Percentiles rank a stretch among this genome's conserved stretches.
These are phyloP conservation scores for Drosophila persimilis DNA, from an alignment of 1,140 invertebrate species.

Conservation along the genomic window DNA sequence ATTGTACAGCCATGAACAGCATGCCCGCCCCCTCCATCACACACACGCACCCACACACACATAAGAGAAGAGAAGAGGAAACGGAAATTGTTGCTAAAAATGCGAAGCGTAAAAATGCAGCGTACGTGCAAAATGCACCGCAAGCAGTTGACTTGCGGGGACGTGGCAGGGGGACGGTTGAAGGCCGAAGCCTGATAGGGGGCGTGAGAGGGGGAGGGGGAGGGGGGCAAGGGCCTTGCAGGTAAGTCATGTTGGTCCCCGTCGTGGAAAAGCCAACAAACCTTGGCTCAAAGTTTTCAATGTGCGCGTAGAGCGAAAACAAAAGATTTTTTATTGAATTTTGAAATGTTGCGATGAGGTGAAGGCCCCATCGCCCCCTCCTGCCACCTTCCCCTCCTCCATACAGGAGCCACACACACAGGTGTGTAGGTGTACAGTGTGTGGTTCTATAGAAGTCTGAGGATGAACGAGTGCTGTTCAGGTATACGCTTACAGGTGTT, in stretches of 20 bases:
- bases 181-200: not conserved
- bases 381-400: too few species aligned
- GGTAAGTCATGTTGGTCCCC: constrained; percentile 62
- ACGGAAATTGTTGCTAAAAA: constrained; percentile 67
- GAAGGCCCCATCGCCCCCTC: constrained; percentile 1
- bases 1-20: constrained; percentile 57
- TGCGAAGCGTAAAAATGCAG: constrained; percentile 65
- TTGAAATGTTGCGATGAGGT: constrained; percentile 61
- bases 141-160: constrained; percentile 43
- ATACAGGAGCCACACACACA: constrained; percentile 22
- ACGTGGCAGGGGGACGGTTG: not conserved
- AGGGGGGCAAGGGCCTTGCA: not conserved
- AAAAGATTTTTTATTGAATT: constrained; percentile 81
- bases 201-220: too few species aligned
- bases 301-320: constrained; percentile 61
- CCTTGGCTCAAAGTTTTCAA: constrained; percentile 78
- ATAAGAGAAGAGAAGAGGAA: constrained; percentile 17
- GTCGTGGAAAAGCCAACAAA: constrained; percentile 56
- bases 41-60: constrained; percentile 13
- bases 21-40: constrained; percentile 13
- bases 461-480: not conserved
- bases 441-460: not conserved
- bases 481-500: constrained; percentile 8
- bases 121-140: constrained; percentile 78
- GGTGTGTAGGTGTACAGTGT: not conserved